phyloP scores from a whole-genome alignment of 2,113 vertebrate genomes.

The Cacatua alba region DNA sequence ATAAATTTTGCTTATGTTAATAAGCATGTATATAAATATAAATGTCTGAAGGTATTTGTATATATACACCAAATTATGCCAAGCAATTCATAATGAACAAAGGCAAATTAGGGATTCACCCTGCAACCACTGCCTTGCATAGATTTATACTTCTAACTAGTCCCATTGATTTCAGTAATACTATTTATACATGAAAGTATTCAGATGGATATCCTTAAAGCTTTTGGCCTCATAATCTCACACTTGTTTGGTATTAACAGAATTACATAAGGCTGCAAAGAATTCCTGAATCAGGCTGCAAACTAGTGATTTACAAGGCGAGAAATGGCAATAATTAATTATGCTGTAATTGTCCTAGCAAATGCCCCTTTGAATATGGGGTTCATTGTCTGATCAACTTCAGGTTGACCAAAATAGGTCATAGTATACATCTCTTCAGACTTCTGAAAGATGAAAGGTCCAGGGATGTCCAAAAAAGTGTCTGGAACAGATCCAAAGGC shows the following conservation, averaged over 20 bases:
- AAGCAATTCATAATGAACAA: not conserved
- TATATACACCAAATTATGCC: not conserved
- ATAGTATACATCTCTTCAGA: not conserved
- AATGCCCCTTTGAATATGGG: not conserved
- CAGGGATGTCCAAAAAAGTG: conserved; percentile 26
- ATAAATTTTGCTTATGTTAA: not conserved
- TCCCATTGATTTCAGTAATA: not conserved
- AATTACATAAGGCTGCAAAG: not conserved
- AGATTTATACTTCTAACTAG: not conserved
- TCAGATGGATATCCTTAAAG: not conserved
- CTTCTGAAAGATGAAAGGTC: not conserved
- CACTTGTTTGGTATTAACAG: not conserved
- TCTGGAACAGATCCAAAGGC: conserved; percentile 21
- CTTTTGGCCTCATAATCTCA: not conserved
- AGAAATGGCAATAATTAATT: conserved; percentile 40
- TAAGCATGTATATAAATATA: not conserved
- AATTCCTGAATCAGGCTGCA: not conserved
- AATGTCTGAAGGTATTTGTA: not conserved
- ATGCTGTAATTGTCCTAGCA: not conserved
- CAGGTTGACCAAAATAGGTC: conserved; percentile 48
- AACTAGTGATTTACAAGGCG: not conserved
- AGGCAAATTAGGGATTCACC: not conserved
- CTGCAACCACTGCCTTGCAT: not conserved
- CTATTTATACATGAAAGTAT: not conserved
- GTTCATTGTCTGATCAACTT: not conserved